Evolutionary conservation across 2,888 invertebrate genomes (phyloP).

Genomic region (Dasypogon diadema): DNA sequence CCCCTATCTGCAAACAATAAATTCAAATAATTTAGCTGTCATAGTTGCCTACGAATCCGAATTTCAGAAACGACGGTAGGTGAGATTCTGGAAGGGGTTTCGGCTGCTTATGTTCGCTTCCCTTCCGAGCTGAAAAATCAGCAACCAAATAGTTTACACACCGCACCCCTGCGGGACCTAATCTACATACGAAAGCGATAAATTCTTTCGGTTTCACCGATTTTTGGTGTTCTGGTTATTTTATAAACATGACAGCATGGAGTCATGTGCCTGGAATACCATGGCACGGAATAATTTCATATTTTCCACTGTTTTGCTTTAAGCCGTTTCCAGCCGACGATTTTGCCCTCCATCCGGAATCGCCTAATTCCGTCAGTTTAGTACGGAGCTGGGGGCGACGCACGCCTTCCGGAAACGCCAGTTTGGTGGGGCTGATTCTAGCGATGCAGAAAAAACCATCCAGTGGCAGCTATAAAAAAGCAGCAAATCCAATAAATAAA

Average conservation of each 20-base stretch:
- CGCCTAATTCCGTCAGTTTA: constrained; percentile 44
- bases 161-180: constrained; percentile 45
- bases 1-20: constrained; percentile 16
- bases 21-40: constrained; percentile 45
- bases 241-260: constrained; percentile 53
- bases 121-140: constrained; percentile 11
- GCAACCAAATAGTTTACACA: constrained; percentile 23
- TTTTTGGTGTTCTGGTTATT: constrained; percentile 55
- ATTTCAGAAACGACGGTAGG: background rate
- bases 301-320: constrained; percentile 53
- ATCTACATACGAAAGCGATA: constrained; percentile 56
- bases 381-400: constrained; percentile 9
- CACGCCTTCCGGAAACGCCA: constrained; percentile 33
- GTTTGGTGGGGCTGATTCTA: constrained; percentile 33
- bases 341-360: constrained; percentile 46
- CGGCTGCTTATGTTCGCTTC: background rate
- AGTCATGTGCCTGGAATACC: constrained; percentile 54
- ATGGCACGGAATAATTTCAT: constrained; percentile 54
- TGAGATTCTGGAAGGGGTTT: background rate
- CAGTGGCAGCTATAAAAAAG: constrained; percentile 35
- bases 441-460: constrained; percentile 50
- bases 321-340: constrained; percentile 40
- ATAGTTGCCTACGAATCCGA: background rate
- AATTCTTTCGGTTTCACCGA: constrained; percentile 54
- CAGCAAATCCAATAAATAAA: constrained; percentile 50